Percentiles rank a stretch among this genome's conserved stretches.
These are phyloP conservation scores for Smithornis capensis DNA, from an alignment of 2,113 vertebrate genomes.

Conservation along the genomic window DNA sequence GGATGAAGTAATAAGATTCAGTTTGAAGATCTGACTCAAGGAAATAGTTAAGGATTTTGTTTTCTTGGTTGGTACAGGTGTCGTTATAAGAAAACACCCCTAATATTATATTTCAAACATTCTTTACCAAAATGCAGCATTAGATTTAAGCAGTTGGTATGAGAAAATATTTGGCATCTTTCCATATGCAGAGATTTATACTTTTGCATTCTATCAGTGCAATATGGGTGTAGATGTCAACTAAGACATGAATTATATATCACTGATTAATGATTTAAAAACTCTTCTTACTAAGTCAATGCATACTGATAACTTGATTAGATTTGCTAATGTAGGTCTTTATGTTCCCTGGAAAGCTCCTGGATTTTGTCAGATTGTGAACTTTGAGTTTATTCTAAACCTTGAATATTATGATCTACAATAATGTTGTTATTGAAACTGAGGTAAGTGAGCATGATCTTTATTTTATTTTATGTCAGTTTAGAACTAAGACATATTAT, in stretches of 20 bases:
- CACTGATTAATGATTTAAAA: conserved; percentile 31
- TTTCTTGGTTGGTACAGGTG: background rate
- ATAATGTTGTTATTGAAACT: background rate
- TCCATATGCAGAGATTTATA: background rate
- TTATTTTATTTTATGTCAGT: background rate
- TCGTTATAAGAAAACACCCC: background rate
- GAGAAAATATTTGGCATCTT: conserved; percentile 1
- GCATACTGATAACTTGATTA: conserved; percentile 38
- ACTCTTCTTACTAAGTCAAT: background rate
- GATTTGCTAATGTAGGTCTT: conserved; percentile 10
- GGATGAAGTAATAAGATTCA: background rate
- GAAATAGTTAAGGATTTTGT: background rate
- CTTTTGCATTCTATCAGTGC: background rate
- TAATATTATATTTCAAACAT: background rate
- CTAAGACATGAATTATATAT: conserved; percentile 26
- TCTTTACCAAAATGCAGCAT: background rate
- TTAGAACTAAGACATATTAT: background rate
- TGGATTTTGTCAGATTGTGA: background rate
- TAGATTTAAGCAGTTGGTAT: background rate
- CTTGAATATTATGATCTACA: background rate
- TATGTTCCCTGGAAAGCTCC: background rate
- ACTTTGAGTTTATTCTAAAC: background rate
- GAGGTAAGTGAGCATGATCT: background rate
- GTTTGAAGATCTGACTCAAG: background rate
- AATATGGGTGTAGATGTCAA: conserved; percentile 5